Evolutionary conservation across 2,797 vertebrate species (phyloP).

Genomic region (Silurus aristotelis): DNA sequence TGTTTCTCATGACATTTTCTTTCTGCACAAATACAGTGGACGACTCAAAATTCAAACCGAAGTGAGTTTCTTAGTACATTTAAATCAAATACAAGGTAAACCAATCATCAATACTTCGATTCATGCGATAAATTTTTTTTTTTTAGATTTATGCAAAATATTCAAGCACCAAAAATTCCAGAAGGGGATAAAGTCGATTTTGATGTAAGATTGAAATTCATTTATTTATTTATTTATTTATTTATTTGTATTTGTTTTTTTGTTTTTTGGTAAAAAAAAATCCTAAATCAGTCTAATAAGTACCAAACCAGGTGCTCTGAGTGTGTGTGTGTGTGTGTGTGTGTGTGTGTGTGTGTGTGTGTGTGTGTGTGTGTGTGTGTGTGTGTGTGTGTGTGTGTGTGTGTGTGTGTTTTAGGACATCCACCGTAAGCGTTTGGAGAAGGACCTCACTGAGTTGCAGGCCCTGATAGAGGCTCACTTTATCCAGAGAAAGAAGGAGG

Average conservation of each 20-base stretch:
- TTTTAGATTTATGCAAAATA: constrained; percentile 73
- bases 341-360: constrained; percentile 7
- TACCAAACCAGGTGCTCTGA: background rate
- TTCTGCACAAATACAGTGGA: constrained; percentile 58
- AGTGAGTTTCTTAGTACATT: constrained; percentile 63
- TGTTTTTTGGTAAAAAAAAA: no score
- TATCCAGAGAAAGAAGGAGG: constrained; percentile 92
- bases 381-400: constrained; percentile 35
- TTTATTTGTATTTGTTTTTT: background rate
- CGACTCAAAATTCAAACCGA: constrained; percentile 73
- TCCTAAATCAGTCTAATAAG: no score
- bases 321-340: constrained; percentile 14
- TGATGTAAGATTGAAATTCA: constrained; percentile 79
- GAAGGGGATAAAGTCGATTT: constrained; percentile 99
- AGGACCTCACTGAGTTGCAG: constrained; percentile 93
- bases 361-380: background rate
- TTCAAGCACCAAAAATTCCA: constrained; percentile 89
- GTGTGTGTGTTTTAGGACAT: constrained; percentile 81
- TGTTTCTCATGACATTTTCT: background rate
- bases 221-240: background rate
- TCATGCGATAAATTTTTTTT: background rate
- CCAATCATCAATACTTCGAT: background rate
- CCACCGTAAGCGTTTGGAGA: constrained; percentile 96
- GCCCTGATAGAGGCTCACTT: constrained; percentile 96
- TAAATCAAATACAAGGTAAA: background rate